Conservation (phyloP, 2,888 invertebrate species). For the Congeria kusceri region DNA sequence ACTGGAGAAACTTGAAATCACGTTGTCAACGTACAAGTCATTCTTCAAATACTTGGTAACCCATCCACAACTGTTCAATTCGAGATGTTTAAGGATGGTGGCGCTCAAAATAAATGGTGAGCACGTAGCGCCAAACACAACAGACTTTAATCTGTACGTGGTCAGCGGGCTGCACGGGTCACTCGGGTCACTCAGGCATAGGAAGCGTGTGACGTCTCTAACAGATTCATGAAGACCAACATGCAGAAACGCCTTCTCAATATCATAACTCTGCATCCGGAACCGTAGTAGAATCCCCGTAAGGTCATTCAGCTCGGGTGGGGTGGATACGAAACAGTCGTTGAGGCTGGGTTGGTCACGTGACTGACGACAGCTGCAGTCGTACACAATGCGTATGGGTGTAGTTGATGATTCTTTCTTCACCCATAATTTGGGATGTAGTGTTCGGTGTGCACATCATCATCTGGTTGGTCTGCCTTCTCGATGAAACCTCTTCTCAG, state of each 20-base stretch:
- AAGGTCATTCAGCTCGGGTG: conserved; percentile 32
- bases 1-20: conserved; percentile 25
- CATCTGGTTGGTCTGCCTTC: neutral
- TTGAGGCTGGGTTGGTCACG: conserved; percentile 22
- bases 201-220: conserved; percentile 41
- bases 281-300: conserved; percentile 37
- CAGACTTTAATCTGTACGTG: conserved; percentile 35
- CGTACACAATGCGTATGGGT: conserved; percentile 30
- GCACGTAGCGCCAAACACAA: conserved; percentile 42
- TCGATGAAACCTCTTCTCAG: conserved; percentile 28
- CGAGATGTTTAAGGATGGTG: conserved; percentile 19
- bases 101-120: conserved; percentile 32
- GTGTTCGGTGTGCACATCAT: conserved; percentile 8
- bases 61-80: neutral
- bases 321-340: conserved; percentile 37
- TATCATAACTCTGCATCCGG: conserved; percentile 34
- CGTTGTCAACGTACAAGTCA: conserved; percentile 45
- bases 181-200: conserved; percentile 38
- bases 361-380: conserved; percentile 42
- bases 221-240: conserved; percentile 28
- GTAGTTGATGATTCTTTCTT: conserved; percentile 25
- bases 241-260: conserved; percentile 50
- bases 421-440: conserved; percentile 45
- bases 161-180: conserved; percentile 22
- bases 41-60: conserved; percentile 1